Conservation (phyloP, 2,797 vertebrate genomes). For the Enteromius fasciolatus region DNA sequence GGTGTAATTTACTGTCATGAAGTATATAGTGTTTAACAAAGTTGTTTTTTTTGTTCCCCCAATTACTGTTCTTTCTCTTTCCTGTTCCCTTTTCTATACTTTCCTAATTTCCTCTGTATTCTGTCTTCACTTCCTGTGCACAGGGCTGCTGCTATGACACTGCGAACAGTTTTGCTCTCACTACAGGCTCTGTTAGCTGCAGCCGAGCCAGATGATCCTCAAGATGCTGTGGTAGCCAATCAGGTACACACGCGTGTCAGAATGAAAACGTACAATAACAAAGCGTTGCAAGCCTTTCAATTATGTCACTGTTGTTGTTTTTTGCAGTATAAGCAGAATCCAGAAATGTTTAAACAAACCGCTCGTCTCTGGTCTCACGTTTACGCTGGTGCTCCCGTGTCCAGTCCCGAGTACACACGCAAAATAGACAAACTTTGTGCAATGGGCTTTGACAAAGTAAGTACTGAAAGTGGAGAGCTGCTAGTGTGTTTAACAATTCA, state of each 20-base stretch:
- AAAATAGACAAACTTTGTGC: slow-evolving; percentile 99
- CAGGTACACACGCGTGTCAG: slow-evolving; percentile 78
- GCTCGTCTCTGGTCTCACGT: slow-evolving; percentile 96
- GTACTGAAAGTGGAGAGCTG: slow-evolving; percentile 62
- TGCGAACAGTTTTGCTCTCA: slow-evolving; percentile 96
- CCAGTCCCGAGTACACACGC: slow-evolving; percentile 95
- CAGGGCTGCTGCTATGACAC: slow-evolving; percentile 99
- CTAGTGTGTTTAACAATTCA: neutral
- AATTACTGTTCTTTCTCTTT: neutral
- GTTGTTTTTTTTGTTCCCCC: neutral
- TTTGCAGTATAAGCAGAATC: slow-evolving; percentile 94
- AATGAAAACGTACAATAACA: slow-evolving; percentile 1
- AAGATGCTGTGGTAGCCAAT: slow-evolving; percentile 98
- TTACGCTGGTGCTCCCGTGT: slow-evolving; percentile 93
- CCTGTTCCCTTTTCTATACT: neutral
- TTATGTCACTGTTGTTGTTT: neutral
- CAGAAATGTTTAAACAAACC: slow-evolving; percentile 99
- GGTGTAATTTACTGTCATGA: neutral
- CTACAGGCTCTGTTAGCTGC: slow-evolving; percentile 97
- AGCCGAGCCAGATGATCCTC: slow-evolving; percentile 97
- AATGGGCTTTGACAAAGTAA: slow-evolving; percentile 99
- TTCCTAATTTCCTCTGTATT: neutral
- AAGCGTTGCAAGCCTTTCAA: neutral
- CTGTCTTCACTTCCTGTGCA: slow-evolving; percentile 55
- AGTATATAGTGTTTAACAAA: neutral